Evolutionary conservation across 2,888 invertebrate genomes (phyloP).

Genomic region (Watsonalla cultraria): DNA sequence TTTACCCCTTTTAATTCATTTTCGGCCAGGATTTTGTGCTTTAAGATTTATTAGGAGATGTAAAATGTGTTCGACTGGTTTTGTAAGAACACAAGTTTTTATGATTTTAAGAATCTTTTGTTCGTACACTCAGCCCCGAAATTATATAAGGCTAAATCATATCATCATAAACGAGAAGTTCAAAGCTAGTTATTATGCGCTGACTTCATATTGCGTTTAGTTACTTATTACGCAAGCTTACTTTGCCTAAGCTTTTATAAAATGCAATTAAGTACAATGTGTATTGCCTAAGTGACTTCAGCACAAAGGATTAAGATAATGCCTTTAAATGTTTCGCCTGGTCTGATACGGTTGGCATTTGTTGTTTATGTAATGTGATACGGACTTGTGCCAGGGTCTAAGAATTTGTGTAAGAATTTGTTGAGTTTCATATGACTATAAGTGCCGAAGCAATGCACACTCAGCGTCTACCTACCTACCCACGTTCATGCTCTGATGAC

Average conservation of each 20-base stretch:
- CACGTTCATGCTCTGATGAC: constrained; percentile 19
- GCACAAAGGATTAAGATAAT: too few species aligned
- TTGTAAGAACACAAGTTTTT: constrained; percentile 31
- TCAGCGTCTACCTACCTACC: constrained; percentile 52
- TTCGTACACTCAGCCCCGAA: neutral
- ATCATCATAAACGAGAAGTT: too few species aligned
- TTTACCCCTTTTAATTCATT: constrained; percentile 51
- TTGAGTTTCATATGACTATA: constrained; percentile 52
- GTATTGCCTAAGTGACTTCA: too few species aligned
- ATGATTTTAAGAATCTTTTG: constrained; percentile 21
- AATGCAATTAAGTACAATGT: too few species aligned
- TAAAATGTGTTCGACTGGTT: constrained; percentile 51
- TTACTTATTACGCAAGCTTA: too few species aligned
- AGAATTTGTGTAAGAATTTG: constrained; percentile 55
- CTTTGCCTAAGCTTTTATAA: too few species aligned
- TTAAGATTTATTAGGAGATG: constrained; percentile 66
- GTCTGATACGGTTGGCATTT: constrained; percentile 6
- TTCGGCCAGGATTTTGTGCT: constrained; percentile 49
- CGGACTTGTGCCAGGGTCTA: constrained; percentile 23
- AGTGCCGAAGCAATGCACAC: constrained; percentile 37
- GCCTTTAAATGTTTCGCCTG: neutral
- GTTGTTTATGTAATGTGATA: constrained; percentile 52
- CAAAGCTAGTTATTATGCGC: too few species aligned
- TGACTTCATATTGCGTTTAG: too few species aligned
- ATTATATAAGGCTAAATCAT: too few species aligned